Evolutionary conservation across 2,113 vertebrate species (phyloP), one percentile per base, ranked within the genome.

Genomic region (Blennius ocellaris): DNA sequence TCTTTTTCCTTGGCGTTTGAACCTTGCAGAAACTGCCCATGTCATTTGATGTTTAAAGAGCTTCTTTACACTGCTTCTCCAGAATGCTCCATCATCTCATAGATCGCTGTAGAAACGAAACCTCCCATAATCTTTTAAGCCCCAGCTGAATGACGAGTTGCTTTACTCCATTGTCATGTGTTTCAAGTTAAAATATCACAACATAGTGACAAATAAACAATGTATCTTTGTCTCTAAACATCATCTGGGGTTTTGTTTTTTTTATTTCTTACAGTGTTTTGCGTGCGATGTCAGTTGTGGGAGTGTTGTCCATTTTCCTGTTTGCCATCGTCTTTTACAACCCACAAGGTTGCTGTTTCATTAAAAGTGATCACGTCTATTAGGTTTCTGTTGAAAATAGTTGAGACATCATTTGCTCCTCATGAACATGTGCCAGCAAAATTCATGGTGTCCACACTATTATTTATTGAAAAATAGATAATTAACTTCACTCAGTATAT

Each of bases 301-400:
- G 21, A 78, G 17, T 6, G 48, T 37, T 41, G 56, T 44, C 7
- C 8, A 15, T 59, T 41, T 69, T 16, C 45, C 30, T 6, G 37
- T 49, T 54, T 36, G 36, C 57, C 66, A 11, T 8, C 45, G 2
- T 37, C 17, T 16, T 43, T 51, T 37, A 45, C 62, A 30, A 69
- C 36, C 48, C 60, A 66, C 30, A 66, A 12, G 56, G 50, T 73
- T 38, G 71, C 60, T 69, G 59, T 86, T 68, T 49, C 56, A 11
- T 57, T 40, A 8, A 17, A 14, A 54, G 59, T 43, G 56, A 62
- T 45, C 71, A 58, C 58, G 80, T 78, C 45, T 79, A 58, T 41
- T 48, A 21, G 62, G 61, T 84, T 15, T 49, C 55, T 78, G 21
- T 77, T 69, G 57, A 58, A 49, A 7, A 39, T 61, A 41, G 7